Evolutionary conservation across 2,797 vertebrate genomes (phyloP).

Genomic region (Poeciliopsis turneri): DNA sequence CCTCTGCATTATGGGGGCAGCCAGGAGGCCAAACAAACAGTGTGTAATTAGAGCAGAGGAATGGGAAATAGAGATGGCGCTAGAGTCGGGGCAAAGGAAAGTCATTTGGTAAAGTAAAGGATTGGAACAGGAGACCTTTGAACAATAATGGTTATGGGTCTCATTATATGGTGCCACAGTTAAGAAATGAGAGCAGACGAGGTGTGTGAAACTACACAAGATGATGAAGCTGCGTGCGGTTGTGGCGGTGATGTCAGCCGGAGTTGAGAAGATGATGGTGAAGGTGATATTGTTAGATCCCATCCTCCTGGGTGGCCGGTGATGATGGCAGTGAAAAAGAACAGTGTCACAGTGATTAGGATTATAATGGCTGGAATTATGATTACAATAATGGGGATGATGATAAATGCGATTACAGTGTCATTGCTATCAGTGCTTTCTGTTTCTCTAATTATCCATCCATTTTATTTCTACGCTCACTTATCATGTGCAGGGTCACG

Average conservation of each 20-base stretch:
- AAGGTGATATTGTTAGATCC: constrained; percentile 40
- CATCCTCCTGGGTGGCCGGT: constrained; percentile 18
- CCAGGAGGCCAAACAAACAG: constrained; percentile 77
- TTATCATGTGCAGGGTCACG: constrained; percentile 47
- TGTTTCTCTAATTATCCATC: constrained; percentile 61
- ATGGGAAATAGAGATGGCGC: constrained; percentile 58
- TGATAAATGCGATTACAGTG: constrained; percentile 59
- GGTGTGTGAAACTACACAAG: constrained; percentile 35
- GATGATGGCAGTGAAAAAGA: constrained; percentile 45
- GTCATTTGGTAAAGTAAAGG: constrained; percentile 74
- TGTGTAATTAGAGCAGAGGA: constrained; percentile 75
- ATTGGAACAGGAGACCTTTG: constrained; percentile 70
- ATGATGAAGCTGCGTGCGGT: constrained; percentile 38
- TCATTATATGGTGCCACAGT: constrained; percentile 66
- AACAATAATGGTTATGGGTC: constrained; percentile 70
- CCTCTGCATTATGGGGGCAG: constrained; percentile 68
- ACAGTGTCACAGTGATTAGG: constrained; percentile 46
- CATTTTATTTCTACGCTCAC: constrained; percentile 45
- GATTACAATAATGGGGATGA: constrained; percentile 62
- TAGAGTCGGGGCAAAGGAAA: constrained; percentile 57
- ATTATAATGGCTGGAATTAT: constrained; percentile 53
- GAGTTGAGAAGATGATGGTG: constrained; percentile 5
- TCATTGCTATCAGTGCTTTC: constrained; percentile 49
- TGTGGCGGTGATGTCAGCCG: constrained; percentile 9
- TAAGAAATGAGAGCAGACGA: constrained; percentile 63